Base-by-base conservation (phyloP, 2,888 invertebrate species). In the Dioctria rufipes region DNA sequence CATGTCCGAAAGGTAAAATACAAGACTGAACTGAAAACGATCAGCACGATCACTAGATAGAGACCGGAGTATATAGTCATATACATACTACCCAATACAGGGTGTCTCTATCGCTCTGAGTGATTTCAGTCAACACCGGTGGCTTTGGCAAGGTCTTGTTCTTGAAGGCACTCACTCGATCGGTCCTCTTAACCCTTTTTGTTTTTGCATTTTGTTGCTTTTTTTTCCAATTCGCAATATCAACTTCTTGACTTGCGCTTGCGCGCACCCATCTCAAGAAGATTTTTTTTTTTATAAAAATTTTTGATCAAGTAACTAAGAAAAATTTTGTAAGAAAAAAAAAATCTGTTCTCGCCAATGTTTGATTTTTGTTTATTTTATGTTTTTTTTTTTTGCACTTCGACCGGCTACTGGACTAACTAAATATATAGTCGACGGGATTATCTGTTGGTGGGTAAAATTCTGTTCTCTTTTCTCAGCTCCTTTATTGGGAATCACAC, bases 1-100 rank as follows among this genome's bases (percentile, higher is more conserved):
- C 82, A 82, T 82, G 82, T 82, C 80, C 65, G 40, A 82, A 82
- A 77, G 82, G 82, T 82, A 81, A 67, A 80, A 80, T 82, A 82
- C 82, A 82, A 82, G 82, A 78, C 80, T 78, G 78, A 66, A 79
- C 78, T 75, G 77, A 80, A 67, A 75, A 81, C 80, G 78, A 81
- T 81, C 80, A 78, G 79, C 79, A 79, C 79, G 79, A 67, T 79
- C 79, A 67, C 40, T 11, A 78, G 67, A 78, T n/a, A n/a, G 78
- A 66, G 65, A 78, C 8, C 11, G 54, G 54, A 58, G 25, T 25
- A 25, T 25, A 25, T 25, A 25, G 25, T 25, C 25, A 25, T 25
- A 25, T 25, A 25, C 25, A 54, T 46, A 40, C 67, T 63, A 63
- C 63, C 49, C 37, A 25, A 46, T 11, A 61, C 75, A n/a, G 58